These are phyloP conservation scores for Agapostemon virescens DNA, from an alignment of 2,888 invertebrate genomes.

Conservation along the genomic window DNA sequence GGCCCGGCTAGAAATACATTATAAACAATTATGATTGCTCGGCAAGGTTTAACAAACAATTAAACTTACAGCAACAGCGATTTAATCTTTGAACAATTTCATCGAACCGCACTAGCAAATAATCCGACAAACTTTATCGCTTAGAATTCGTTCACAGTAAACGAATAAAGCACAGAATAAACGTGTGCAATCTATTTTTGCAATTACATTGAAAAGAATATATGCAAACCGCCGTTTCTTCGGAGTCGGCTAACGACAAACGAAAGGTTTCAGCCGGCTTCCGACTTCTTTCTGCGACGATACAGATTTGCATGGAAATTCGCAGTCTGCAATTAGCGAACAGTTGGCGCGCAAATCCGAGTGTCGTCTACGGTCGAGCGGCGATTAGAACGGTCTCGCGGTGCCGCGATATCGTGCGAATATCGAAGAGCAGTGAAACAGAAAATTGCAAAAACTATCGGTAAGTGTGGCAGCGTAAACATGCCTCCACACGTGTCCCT, in stretches of 20 bases:
- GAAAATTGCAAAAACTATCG: neutral
- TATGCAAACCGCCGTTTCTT: neutral
- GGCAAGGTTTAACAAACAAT: too few species aligned
- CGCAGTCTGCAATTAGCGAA: too few species aligned
- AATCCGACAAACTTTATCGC: too few species aligned
- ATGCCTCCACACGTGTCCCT: slow-evolving; percentile 60
- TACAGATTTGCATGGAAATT: too few species aligned
- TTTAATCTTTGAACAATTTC: too few species aligned
- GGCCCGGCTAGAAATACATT: too few species aligned
- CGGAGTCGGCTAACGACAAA: neutral
- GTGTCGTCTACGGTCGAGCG: too few species aligned
- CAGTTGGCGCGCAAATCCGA: too few species aligned
- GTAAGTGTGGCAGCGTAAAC: slow-evolving; percentile 34
- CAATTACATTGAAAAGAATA: neutral
- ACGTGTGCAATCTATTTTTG: neutral
- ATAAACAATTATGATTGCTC: neutral
- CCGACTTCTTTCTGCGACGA: too few species aligned
- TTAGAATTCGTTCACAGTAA: too few species aligned
- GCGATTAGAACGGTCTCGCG: neutral
- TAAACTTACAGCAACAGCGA: too few species aligned
- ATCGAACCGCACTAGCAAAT: too few species aligned
- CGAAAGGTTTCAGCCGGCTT: neutral
- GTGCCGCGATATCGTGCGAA: neutral
- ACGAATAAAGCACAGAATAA: neutral
- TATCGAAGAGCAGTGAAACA: neutral